phyloP scores from a whole-genome alignment of 1,140 invertebrate species.

The Drosophila eugracilis region DNA sequence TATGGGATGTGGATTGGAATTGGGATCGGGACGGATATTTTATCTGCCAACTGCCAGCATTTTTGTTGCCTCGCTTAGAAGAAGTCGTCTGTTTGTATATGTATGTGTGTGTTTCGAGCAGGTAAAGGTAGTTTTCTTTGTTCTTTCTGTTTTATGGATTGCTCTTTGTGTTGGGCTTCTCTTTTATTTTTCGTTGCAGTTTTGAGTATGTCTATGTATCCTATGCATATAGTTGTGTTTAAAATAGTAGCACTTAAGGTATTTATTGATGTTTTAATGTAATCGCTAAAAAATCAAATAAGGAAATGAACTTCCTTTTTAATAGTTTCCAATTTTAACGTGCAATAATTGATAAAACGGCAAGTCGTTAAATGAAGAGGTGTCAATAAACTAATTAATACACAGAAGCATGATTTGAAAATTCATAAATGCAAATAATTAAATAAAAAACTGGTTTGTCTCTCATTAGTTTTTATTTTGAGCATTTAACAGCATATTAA shows the following conservation, averaged over 20 bases:
- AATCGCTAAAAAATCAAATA: background rate
- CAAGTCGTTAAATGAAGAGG: background rate
- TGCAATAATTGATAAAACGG: background rate
- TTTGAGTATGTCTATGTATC: constrained; percentile 16
- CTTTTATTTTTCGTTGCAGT: constrained; percentile 16
- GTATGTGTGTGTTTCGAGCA: constrained; percentile 15
- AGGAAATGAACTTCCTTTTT: too few species aligned
- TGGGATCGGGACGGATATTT: constrained; percentile 47
- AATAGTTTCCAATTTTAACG: too few species aligned
- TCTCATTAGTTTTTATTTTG: background rate
- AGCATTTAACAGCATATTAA: background rate
- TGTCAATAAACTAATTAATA: background rate
- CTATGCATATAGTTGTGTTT: constrained; percentile 5
- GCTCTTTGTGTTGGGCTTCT: constrained; percentile 63
- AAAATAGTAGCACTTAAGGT: background rate
- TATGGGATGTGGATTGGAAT: constrained; percentile 27
- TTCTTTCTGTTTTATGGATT: constrained; percentile 60
- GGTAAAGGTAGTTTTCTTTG: constrained; percentile 63
- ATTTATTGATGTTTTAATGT: background rate
- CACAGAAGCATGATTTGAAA: background rate
- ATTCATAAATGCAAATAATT: background rate
- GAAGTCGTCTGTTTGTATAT: constrained; percentile 4
- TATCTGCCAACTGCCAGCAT: constrained; percentile 26
- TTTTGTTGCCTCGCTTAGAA: constrained; percentile 42
- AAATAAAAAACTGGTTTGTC: background rate